Percentiles rank a stretch among this genome's conserved stretches.
These are phyloP conservation scores for Steinernema khuongi DNA, from an alignment of 1,140 invertebrate genomes.

Conservation along the genomic window DNA sequence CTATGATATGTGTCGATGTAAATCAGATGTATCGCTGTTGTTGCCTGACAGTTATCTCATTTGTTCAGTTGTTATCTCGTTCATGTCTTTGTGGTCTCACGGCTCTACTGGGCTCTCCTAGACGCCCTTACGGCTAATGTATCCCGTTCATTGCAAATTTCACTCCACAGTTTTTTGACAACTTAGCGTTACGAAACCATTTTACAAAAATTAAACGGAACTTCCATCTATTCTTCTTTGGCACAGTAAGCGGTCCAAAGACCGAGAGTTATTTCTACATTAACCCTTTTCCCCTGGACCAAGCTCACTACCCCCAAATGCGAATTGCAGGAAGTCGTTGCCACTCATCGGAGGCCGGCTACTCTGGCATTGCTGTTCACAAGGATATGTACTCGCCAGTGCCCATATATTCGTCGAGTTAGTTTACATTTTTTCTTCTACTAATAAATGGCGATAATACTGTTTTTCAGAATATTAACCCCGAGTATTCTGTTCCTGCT, in stretches of 20 bases:
- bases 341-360: background rate
- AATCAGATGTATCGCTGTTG: background rate
- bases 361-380: background rate
- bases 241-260: no score
- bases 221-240: background rate
- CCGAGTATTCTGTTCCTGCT: background rate
- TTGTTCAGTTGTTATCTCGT: background rate
- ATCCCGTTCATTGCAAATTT: background rate
- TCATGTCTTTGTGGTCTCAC: background rate
- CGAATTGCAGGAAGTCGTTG: background rate
- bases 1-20: no score
- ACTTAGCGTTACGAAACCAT: no score
- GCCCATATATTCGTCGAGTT: constrained; percentile 1
- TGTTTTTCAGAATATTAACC: background rate
- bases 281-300: no score
- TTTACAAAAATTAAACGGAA: no score
- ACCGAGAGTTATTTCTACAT: no score
- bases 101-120: background rate
- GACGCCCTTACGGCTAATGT: no score
- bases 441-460: background rate
- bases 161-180: background rate
- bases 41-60: background rate
- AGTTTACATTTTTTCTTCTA: background rate
- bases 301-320: no score
- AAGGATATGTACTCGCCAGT: background rate